Base-by-base conservation (phyloP, 2,888 invertebrate species). In the Lydus trimaculatus region DNA sequence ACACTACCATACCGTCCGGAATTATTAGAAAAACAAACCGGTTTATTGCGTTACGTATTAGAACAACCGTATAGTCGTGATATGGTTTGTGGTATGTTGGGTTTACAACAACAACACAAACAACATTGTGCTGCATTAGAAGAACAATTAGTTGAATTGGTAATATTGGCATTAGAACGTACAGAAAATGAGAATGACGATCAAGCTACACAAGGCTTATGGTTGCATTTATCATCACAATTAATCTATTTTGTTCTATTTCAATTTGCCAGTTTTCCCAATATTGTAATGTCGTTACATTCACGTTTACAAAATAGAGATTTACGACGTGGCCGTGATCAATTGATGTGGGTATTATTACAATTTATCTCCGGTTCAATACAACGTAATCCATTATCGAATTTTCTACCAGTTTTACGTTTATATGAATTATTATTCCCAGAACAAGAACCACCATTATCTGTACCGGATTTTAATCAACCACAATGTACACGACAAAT, bases 291-390 rank as follows among this genome's bases (percentile, higher is more conserved):
- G 87, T 92, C 95, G 0, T 87, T 98, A 36, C 94, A 96, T 83
- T 93, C 94, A 68, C 95, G 84, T 71, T 69, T 83, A 23, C 81
- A 81, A 72, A 81, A 81, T 59, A 70, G 93, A 75, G 95, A 96
- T 80, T 87, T 97, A 82, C 90, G 93, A 70, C 94, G 95, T 84
- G 97, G 98, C 0, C 88, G 99, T 61, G 98, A 98, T 85, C 97
- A 99, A 80, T 87, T 99, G n/a, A 99, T 99, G 98, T 99, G 99
- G 98, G 94, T 97, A 23, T 87, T 99, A 20, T 87, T 99, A 58
- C 99, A 99, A 86, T 98, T 97, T 81, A 96, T 99, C 78, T 98
- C 98, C 0, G 98, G 98, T 61, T 97, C 96, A 81, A 97, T 97
- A 79, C 96, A 97, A 84, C 92, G 97, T 77, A 97, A 97, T 86